These are phyloP conservation scores for Brachyrhaphis roseni DNA, from an alignment of 2,797 vertebrate species.

Conservation along the genomic window DNA sequence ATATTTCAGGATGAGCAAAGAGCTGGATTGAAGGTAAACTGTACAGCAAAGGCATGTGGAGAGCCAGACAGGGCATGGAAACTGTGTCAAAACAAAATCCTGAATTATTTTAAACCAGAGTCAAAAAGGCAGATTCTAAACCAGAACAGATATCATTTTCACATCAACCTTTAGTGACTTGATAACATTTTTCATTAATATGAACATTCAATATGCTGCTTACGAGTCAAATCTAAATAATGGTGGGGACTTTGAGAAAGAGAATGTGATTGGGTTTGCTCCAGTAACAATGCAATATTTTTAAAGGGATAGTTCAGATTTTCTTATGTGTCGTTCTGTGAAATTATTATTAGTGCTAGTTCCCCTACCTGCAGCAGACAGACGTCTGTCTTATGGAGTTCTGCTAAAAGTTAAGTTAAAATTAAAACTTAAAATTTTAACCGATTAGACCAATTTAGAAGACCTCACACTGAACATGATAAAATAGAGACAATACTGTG, in stretches of 20 bases:
- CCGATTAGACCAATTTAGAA: background rate
- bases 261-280: background rate
- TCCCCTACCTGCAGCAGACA: background rate
- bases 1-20: conserved; percentile 49
- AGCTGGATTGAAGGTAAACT: conserved; percentile 53
- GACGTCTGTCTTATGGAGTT: background rate
- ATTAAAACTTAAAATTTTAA: conserved; percentile 13
- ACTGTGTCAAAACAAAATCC: conserved; percentile 22
- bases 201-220: conserved; percentile 48
- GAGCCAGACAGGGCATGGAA: conserved; percentile 21
- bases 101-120: conserved; percentile 14
- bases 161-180: conserved; percentile 1
- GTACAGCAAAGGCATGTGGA: conserved; percentile 51
- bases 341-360: background rate
- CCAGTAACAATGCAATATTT: background rate
- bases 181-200: conserved; percentile 17
- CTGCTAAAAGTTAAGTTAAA: background rate
- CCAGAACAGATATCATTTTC: conserved; percentile 22
- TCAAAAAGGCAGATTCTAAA: conserved; percentile 14
- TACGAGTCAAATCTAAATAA: background rate
- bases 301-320: background rate
- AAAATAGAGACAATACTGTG: background rate
- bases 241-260: background rate
- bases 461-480: background rate
- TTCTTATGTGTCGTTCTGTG: background rate